Evolutionary conservation across 2,888 invertebrate species (phyloP).

Genomic region (Neoitamus cyanurus): DNA sequence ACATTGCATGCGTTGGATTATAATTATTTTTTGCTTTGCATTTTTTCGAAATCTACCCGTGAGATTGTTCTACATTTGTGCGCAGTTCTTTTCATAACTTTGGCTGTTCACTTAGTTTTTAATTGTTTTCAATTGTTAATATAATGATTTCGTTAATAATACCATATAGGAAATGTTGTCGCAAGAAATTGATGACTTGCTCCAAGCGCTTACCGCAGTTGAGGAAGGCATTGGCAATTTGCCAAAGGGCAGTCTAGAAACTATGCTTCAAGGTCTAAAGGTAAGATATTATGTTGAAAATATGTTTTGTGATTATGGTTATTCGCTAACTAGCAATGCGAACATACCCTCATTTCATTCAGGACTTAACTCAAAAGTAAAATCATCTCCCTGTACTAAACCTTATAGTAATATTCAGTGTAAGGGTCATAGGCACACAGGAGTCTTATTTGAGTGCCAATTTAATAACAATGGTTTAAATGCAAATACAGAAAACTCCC

Average conservation of each 20-base stretch:
- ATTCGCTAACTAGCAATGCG: neutral
- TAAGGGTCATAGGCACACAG: neutral
- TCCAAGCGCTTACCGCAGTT: conserved; percentile 74
- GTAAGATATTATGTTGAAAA: conserved; percentile 69
- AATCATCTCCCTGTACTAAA: neutral
- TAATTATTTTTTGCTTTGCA: neutral
- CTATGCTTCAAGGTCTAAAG: conserved; percentile 78
- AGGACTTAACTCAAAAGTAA: neutral
- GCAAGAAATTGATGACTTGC: conserved; percentile 77
- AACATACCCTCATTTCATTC: neutral
- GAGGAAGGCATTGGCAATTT: conserved; percentile 76
- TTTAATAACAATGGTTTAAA: neutral
- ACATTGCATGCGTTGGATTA: neutral
- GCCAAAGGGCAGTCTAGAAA: conserved; percentile 77
- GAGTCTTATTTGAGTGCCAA: neutral
- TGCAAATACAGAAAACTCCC: too few relatives aligned
- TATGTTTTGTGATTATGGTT: neutral
- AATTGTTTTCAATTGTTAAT: neutral
- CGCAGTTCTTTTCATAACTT: conserved; percentile 1
- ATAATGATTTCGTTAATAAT: conserved; percentile 37
- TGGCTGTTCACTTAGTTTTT: neutral
- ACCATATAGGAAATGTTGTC: conserved; percentile 70
- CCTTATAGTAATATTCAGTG: neutral
- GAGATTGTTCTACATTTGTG: neutral
- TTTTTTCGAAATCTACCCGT: neutral